Percentiles rank a stretch among this genome's conserved stretches.
Conservation (phyloP, 2,888 invertebrate species). For the Muschampia plurimacula region DNA sequence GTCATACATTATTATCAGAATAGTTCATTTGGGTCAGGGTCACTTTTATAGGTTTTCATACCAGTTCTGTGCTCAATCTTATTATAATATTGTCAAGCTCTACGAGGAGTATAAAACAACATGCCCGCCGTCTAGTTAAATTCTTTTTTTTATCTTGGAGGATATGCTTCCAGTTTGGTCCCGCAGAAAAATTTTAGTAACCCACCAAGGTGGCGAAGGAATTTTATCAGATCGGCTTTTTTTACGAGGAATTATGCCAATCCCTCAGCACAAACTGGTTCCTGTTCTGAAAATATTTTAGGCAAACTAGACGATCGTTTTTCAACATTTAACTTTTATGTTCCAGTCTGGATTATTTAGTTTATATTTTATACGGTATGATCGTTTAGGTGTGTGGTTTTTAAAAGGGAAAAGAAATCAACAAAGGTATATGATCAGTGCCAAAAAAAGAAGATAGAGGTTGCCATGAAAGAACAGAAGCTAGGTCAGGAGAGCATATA, state of each 20-base stretch:
- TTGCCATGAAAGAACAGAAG: constrained; percentile 16
- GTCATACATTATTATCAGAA: no score
- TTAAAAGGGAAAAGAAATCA: background rate
- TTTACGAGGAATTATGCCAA: background rate
- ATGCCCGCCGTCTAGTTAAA: no score
- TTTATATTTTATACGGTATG: background rate
- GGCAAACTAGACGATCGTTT: background rate
- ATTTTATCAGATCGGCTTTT: background rate
- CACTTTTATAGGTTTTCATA: no score
- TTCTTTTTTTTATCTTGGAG: no score
- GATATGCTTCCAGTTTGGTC: no score
- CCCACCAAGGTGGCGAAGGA: constrained; percentile 1
- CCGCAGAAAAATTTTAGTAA: no score
- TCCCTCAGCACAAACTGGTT: background rate
- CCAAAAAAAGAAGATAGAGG: constrained; percentile 10
- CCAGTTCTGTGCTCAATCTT: no score
- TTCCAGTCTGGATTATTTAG: background rate
- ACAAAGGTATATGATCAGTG: constrained; percentile 10
- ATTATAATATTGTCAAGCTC: no score
- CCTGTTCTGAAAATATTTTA: background rate
- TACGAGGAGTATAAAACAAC: no score
- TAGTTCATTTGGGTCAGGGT: no score
- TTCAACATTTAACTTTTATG: background rate
- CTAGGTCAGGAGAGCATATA: constrained; percentile 10
- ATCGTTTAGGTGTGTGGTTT: background rate